These are phyloP conservation scores for Brachionus angularis DNA, from an alignment of 1,140 invertebrate species.

Conservation along the genomic window DNA sequence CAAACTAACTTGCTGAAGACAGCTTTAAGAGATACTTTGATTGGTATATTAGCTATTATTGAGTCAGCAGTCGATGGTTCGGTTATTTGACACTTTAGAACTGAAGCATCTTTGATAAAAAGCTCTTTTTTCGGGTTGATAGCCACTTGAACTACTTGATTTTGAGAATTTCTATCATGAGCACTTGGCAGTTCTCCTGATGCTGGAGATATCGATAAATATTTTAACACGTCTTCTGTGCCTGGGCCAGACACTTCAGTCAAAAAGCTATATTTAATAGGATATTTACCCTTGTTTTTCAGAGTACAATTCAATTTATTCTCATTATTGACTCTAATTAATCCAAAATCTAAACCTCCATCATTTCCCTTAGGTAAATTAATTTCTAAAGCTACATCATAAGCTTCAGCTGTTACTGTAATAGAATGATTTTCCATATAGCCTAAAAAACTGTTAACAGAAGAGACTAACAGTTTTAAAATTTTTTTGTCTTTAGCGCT, in stretches of 20 bases:
- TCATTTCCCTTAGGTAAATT: conserved; percentile 59
- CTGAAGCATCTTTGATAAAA: conserved; percentile 34
- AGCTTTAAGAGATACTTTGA: conserved; percentile 56
- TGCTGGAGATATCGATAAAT: conserved; percentile 19
- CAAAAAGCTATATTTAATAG: conserved; percentile 51
- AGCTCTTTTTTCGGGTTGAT: conserved; percentile 21
- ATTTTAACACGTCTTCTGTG: conserved; percentile 10
- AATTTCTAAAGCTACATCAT: conserved; percentile 59
- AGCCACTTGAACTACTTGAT: neutral
- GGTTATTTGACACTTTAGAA: conserved; percentile 55
- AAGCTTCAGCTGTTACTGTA: conserved; percentile 54
- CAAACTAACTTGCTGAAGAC: conserved; percentile 57
- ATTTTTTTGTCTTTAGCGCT: conserved; percentile 51
- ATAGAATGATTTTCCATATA: conserved; percentile 45
- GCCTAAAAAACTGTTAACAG: conserved; percentile 40
- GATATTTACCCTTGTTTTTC: conserved; percentile 60
- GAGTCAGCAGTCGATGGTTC: conserved; percentile 54
- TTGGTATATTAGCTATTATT: conserved; percentile 56
- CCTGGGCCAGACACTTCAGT: neutral
- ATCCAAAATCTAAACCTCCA: conserved; percentile 58
- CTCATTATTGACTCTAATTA: conserved; percentile 55
- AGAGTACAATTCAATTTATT: conserved; percentile 54
- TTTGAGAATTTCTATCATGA: conserved; percentile 27
- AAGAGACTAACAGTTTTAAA: conserved; percentile 46
- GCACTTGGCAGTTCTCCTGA: neutral